A percentile compares a stretch with the other conserved stretches of the same genome.
phyloP scores from a whole-genome alignment of 23 tunicate species.

The Ciona savignyi region DNA sequence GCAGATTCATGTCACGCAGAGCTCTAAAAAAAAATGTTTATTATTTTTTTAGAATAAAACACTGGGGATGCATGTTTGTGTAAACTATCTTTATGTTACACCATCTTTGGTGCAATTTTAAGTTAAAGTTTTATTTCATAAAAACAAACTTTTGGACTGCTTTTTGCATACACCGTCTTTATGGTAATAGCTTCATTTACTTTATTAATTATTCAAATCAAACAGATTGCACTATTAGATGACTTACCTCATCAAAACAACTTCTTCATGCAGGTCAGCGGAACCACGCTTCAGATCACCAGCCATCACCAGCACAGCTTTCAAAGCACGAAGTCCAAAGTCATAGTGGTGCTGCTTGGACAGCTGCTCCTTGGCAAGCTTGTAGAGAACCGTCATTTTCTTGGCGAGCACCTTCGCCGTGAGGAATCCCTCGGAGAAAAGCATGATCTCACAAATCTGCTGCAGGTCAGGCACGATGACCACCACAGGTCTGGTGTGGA shows the following conservation, averaged over 20 bases:
- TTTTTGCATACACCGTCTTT: too few relatives aligned
- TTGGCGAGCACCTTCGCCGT: constrained; percentile 95
- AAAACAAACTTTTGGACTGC: too few relatives aligned
- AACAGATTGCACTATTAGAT: not conserved
- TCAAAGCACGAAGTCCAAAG: constrained; percentile 95
- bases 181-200: too few relatives aligned
- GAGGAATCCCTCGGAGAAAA: constrained; percentile 95
- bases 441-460: constrained; percentile 98
- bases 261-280: constrained; percentile 90
- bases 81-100: not conserved
- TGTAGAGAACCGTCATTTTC: constrained; percentile 97
- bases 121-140: not conserved
- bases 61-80: too few relatives aligned
- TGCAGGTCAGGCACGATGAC: constrained; percentile 98
- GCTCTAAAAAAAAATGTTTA: too few relatives aligned
- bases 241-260: constrained; percentile 85
- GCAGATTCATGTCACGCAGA: constrained; percentile 96
- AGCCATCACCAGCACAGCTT: constrained; percentile 96
- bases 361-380: constrained; percentile 94
- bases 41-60: too few relatives aligned
- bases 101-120: not conserved
- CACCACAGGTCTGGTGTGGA: constrained; percentile 82
- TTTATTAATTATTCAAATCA: too few relatives aligned
- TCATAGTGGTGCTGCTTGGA: constrained; percentile 99
- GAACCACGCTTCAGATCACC: constrained; percentile 97